These are phyloP conservation scores for Leptinotarsa tumamoca DNA, from an alignment of 2,888 invertebrate genomes.

Conservation along the genomic window DNA sequence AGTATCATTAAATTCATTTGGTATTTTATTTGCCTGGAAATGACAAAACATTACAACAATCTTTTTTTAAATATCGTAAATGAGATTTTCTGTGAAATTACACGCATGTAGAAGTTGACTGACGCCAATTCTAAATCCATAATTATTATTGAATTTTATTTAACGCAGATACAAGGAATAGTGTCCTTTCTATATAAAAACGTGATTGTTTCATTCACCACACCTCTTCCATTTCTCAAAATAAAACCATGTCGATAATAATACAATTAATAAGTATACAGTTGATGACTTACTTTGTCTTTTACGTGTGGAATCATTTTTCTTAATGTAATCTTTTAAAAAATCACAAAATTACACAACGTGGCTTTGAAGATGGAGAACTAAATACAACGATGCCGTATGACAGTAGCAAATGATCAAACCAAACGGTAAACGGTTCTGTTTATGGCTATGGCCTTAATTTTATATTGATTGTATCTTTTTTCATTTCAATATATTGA, in stretches of 20 bases:
- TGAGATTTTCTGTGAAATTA: no score
- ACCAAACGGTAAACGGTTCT: constrained; percentile 1
- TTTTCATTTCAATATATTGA: constrained; percentile 9
- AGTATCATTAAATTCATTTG: no score
- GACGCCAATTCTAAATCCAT: neutral
- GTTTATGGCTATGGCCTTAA: neutral
- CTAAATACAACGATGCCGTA: constrained; percentile 27
- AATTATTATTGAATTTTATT: neutral
- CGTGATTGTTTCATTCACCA: constrained; percentile 8
- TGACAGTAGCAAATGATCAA: constrained; percentile 10
- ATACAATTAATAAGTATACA: neutral
- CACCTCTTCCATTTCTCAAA: constrained; percentile 9
- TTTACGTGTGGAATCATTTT: constrained; percentile 70
- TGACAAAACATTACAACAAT: neutral
- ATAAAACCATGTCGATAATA: neutral
- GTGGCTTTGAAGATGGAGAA: constrained; percentile 31
- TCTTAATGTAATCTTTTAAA: neutral
- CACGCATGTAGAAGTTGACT: no score
- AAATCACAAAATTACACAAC: constrained; percentile 28
- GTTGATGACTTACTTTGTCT: constrained; percentile 60
- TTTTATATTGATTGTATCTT: constrained; percentile 12
- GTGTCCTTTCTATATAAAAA: constrained; percentile 1
- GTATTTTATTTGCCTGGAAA: no score
- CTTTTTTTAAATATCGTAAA: neutral
- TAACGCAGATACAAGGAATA: no score